These are phyloP conservation scores for Galendromus occidentalis DNA, from an alignment of 1,140 invertebrate species.

Conservation along the genomic window DNA sequence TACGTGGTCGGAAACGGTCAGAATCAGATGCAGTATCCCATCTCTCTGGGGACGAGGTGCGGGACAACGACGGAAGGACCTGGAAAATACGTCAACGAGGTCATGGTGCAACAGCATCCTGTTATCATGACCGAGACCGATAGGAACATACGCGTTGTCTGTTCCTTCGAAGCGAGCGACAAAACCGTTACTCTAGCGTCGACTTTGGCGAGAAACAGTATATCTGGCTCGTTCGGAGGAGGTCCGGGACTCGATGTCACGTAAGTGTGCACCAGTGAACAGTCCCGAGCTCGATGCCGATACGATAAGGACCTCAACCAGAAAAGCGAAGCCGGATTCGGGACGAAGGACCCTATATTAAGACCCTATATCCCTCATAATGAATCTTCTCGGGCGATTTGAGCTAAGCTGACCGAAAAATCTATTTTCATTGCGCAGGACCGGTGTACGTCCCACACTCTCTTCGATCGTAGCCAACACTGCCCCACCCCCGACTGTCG, in stretches of 20 bases:
- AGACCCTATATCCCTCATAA: too few species aligned
- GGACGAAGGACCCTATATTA: too few species aligned
- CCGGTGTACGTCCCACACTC: slow-evolving; percentile 16
- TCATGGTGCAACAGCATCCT: slow-evolving; percentile 34
- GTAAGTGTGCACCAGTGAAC: slow-evolving; percentile 27
- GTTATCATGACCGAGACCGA: slow-evolving; percentile 35
- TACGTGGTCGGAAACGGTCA: slow-evolving; percentile 33
- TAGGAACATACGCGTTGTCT: slow-evolving; percentile 33
- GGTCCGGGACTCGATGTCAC: slow-evolving; percentile 29
- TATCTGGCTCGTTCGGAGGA: slow-evolving; percentile 20
- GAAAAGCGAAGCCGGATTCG: too few species aligned
- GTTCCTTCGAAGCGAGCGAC: slow-evolving; percentile 32
- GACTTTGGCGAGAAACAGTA: slow-evolving; percentile 20
- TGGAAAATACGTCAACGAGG: slow-evolving; percentile 32
- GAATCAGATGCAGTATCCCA: slow-evolving; percentile 29
- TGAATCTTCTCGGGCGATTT: too few species aligned
- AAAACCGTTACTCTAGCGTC: slow-evolving; percentile 31
- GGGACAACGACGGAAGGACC: slow-evolving; percentile 29
- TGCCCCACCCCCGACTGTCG: slow-evolving; percentile 32
- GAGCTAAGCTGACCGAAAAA: too few species aligned
- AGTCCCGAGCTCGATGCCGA: not conserved
- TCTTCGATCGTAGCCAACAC: slow-evolving; percentile 31
- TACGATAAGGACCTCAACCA: not conserved
- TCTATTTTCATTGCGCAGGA: slow-evolving; percentile 7
- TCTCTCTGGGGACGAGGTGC: slow-evolving; percentile 31